Base-by-base conservation (phyloP, 64 coral and sea anemone species). In the Anthopleura sola region DNA sequence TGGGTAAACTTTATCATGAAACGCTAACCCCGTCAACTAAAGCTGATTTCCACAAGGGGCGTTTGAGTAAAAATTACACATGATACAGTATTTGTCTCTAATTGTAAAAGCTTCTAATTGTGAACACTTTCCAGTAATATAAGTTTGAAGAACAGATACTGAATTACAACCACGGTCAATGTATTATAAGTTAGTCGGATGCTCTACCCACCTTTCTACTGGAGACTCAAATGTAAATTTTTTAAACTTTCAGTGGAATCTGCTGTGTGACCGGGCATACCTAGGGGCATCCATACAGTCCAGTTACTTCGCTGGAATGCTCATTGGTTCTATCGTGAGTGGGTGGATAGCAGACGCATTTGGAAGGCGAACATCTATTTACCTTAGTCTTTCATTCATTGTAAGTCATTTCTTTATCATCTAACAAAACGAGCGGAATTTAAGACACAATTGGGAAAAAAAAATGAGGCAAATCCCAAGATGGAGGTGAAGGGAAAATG, bases 241-340 rank as follows among this genome's bases (percentile, higher is more conserved):
- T 14, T 82, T 49, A 5, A 1, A 14, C 9, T 83, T 83, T 16
- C 80, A 83, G 80, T 83, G 80, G 80, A 83, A 83, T 83, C 80
- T 83, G 15, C 10, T 83, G 44, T 83, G 80, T 54, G 80, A 83
- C 21, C 37, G 80, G 8, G 80, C 80, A 55, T 55, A 49, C 47
- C 80, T 83, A 9, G 80, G 80, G 5, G 80, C 80, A 17, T 29
- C 80, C 20, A 83, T 83, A 24, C 80, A 83, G 47, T 83, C 80
- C 17, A 51, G 80, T n/a, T 83, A 31, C 51, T 83, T 83, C 37
- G 80, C 44, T 23, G 80, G 80, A 5, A 83, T 83, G 80, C 80
- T 83, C 44, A 28, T 83, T 16, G 80, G 44, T 20, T 83, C 44
- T 18, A 49, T 83, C n/a, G 44, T 83, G 10, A 54, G 44, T 51